phyloP scores from a whole-genome alignment of 2,113 vertebrate species.

The Oenanthe oenanthe region DNA sequence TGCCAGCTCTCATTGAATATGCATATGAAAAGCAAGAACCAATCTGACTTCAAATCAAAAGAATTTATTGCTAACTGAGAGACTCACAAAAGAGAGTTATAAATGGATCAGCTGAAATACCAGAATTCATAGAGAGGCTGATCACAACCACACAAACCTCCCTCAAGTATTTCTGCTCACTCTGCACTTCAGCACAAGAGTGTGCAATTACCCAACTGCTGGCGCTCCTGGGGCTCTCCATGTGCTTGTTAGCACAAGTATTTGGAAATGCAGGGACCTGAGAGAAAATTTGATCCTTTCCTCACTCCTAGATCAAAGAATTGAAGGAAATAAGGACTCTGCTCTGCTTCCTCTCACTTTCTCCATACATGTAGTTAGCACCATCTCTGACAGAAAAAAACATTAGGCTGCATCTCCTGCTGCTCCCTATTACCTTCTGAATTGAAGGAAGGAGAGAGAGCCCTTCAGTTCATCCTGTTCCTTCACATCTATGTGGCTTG shows the following conservation, averaged over 20 bases:
- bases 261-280: not conserved
- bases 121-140: not conserved
- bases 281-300: not conserved
- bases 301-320: not conserved
- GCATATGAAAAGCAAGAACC: not conserved
- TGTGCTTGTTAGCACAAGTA: not conserved
- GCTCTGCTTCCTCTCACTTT: not conserved
- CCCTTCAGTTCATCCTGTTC: not conserved
- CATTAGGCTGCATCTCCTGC: not conserved
- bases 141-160: not conserved
- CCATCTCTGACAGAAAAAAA: not conserved
- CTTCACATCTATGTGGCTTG: not conserved
- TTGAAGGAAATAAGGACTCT: not conserved
- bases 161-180: not conserved
- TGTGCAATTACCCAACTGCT: not conserved
- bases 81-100: not conserved
- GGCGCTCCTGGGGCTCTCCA: rapidly evolving
- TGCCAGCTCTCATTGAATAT: not conserved
- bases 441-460: not conserved
- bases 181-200: not conserved
- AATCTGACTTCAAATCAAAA: not conserved
- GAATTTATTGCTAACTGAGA: not conserved
- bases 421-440: not conserved
- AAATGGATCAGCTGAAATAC: not conserved
- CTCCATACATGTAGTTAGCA: not conserved